These are phyloP conservation scores for Latrodectus elegans DNA, from an alignment of 2,888 invertebrate species.

Conservation along the genomic window DNA sequence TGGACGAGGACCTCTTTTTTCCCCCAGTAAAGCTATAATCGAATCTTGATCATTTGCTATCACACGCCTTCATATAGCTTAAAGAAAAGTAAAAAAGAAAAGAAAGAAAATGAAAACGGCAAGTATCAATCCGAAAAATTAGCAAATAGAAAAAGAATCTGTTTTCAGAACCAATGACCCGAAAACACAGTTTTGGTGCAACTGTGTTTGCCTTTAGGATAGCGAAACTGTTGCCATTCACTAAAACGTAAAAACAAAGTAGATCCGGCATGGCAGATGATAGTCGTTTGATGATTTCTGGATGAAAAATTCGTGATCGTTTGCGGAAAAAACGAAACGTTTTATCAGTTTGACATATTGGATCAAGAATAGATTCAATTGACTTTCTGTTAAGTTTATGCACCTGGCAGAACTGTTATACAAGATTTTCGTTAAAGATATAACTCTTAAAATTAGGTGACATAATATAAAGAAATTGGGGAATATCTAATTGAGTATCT, in stretches of 20 bases:
- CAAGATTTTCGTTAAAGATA: too few species aligned
- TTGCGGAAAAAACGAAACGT: not conserved
- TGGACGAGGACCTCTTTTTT: too few species aligned
- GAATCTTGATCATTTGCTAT: not conserved
- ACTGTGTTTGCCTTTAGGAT: not conserved
- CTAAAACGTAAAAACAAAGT: slow-evolving; percentile 5
- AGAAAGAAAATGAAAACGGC: not conserved
- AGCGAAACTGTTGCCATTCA: slow-evolving; percentile 20
- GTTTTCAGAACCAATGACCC: not conserved
- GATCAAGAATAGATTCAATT: too few species aligned
- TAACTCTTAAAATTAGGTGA: too few species aligned
- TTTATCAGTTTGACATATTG: too few species aligned
- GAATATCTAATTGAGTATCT: too few species aligned
- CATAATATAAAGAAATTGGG: too few species aligned
- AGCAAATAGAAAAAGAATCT: not conserved
- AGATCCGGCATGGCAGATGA: not conserved
- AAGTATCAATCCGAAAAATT: not conserved
- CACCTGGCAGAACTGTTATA: too few species aligned
- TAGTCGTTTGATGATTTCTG: not conserved
- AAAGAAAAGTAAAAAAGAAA: not conserved
- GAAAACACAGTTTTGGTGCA: not conserved
- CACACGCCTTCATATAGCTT: not conserved
- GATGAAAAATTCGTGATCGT: not conserved
- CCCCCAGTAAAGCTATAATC: not conserved
- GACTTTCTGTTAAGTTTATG: too few species aligned